Evolutionary conservation across 2,113 vertebrate species (phyloP), one percentile per base, ranked within the genome.

Genomic region (Lepidiolamprologus cunningtoni): DNA sequence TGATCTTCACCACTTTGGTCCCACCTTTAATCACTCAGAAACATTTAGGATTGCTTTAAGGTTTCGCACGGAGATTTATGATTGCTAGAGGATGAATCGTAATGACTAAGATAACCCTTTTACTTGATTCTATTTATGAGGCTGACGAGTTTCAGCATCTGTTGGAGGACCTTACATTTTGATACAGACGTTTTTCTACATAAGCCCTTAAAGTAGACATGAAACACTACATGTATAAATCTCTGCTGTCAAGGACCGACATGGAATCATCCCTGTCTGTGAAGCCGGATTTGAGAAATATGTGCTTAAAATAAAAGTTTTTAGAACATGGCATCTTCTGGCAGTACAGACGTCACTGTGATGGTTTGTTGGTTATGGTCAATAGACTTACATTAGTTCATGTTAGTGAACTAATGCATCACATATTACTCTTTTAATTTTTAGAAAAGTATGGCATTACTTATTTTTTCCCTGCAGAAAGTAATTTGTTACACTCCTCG

Each of bases 401-500:
- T 63, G 58, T 63, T 35, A 63, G 58, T 2, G 0, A 63, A 63
- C 58, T 63, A 66, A 37, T 66, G 31, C n/a, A 71, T 6, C 66
- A 42, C 66, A 71, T 6, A 23, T 42, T 71, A 71, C n/a, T 42
- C n/a, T 71, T 66, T 37, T 71, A 71, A 21, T 9, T 42, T 42
- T 71, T 40, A 23, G 63, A 71, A 71, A 71, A 71, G 7, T 23
- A 73, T 26, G 2, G 21, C 68, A 26, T 45, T 10, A 16, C 66
- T 45, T 73, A 10, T 73, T 73, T 73, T 45, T 1, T 73, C 8
- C 68, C 37, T 45, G 21, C 21, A 45, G 21, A 45, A 73, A 42
- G 13, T 45, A 26, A 45, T 45, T 73, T 26, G 37, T 73, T 73
- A 2, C 13, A 3, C 8, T 45, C 40, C 37, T 71, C 2, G 3